A percentile compares a stretch with the other conserved stretches of the same genome.
phyloP scores from a whole-genome alignment of 2,888 invertebrate species.

The Oasisia sp. region DNA sequence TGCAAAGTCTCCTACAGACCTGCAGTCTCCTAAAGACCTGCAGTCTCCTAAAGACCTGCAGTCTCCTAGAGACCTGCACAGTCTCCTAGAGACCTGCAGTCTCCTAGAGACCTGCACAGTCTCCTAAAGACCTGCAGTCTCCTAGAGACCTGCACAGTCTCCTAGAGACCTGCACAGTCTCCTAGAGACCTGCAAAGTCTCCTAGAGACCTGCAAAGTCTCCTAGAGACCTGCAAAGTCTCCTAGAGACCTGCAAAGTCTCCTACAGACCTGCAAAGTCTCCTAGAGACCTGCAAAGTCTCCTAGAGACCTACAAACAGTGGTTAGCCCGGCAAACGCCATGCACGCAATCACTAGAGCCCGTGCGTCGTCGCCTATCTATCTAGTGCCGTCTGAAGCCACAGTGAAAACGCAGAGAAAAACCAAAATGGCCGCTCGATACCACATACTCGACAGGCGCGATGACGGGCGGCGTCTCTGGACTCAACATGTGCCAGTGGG shows the following conservation, averaged over 20 bases:
- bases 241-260: not conserved
- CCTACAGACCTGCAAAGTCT: not conserved
- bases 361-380: not conserved
- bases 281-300: not conserved
- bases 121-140: too few relatives aligned
- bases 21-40: too few relatives aligned
- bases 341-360: not conserved
- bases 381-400: not conserved
- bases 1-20: too few relatives aligned
- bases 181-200: not conserved
- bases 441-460: not conserved
- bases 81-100: too few relatives aligned
- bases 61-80: not conserved
- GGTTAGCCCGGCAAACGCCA: not conserved
- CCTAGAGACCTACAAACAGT: too few relatives aligned
- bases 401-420: not conserved
- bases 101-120: not conserved
- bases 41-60: too few relatives aligned
- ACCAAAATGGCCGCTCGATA: not conserved
- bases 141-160: not conserved
- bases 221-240: not conserved
- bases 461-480: not conserved
- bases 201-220: not conserved
- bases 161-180: not conserved
- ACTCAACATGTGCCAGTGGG: not conserved